Base-by-base conservation (phyloP, 1,140 invertebrate species). In the Stegodyphus mimosarum region DNA sequence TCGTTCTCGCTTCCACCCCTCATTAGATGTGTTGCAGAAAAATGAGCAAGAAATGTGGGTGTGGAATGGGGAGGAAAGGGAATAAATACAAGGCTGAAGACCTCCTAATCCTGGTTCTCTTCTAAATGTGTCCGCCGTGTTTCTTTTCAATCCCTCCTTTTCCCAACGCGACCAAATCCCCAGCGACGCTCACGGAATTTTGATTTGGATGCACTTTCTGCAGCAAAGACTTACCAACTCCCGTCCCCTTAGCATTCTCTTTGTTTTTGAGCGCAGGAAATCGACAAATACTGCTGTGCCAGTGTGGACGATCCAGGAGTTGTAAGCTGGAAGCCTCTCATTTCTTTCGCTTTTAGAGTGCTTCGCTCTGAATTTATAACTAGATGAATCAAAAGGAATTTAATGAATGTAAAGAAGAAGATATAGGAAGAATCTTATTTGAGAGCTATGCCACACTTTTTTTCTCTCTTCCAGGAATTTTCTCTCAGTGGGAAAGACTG, bases 1-100 rank as follows among this genome's bases (percentile, higher is more conserved):
- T 60, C 55, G 9, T 60, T 60, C 15, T 33, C 33, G 33, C 33
- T 51, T 71, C 48, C 17, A 17, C 48, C 75, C 63, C 63, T 77
- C 53, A 77, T 77, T 77, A 77, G 55, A 66, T 48, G 9, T 53
- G 55, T 51, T 13, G 63, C 13, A 51, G 48, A 33, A 15, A 51
- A 71, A 49, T 18, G 50, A 7, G 69, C 13, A 71, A 13, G 69
- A 71, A 71, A 48, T 33, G 33, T 33, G 33, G 33, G 33, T 33
- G 33, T 33, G 33, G 50, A 51, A 51, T 71, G n/a, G 13, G 69
- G 33, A 50, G 53, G 49, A 48, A 48, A n/a, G 70, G 80, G 60
- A 83, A 83, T 83, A 83, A 83, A 83, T 83, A 83, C 80, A 83
- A 74, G 55, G n/a, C 80, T 83, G 80, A 83, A 83, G 80, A 83